These are phyloP conservation scores for Zele albiditarsus DNA, from an alignment of 2,888 invertebrate genomes.

Conservation along the genomic window DNA sequence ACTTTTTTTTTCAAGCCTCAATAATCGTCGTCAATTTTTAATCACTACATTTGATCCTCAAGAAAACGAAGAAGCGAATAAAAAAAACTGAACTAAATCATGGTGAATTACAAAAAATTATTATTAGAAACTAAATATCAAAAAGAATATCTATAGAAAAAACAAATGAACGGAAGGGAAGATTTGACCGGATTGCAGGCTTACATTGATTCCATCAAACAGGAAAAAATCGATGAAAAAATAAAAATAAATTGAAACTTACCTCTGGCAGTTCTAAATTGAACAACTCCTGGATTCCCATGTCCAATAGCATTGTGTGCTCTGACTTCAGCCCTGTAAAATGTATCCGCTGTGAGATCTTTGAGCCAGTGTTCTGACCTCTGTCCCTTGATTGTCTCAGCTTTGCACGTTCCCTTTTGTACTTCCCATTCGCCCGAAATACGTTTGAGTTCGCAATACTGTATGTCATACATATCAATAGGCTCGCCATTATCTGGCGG, in stretches of 20 bases:
- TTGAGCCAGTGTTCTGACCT: constrained; percentile 81
- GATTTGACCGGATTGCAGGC: constrained; percentile 33
- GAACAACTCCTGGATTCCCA: constrained; percentile 84
- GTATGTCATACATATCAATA: constrained; percentile 87
- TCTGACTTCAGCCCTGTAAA: constrained; percentile 87
- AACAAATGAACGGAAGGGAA: constrained; percentile 25
- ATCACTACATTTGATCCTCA: constrained; percentile 30
- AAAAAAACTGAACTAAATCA: constrained; percentile 3
- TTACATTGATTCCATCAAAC: constrained; percentile 10
- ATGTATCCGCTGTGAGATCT: constrained; percentile 83
- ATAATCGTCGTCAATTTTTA: constrained; percentile 5
- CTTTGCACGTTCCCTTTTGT: constrained; percentile 76
- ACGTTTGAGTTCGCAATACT: constrained; percentile 84
- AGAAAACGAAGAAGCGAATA: constrained; percentile 29
- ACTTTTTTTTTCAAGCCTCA: constrained; percentile 14
- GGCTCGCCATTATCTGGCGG: constrained; percentile 93
- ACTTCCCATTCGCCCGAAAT: constrained; percentile 79
- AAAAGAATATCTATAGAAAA: constrained; percentile 23
- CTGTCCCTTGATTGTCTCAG: constrained; percentile 77
- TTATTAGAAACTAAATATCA: constrained; percentile 19
- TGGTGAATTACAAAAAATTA: constrained; percentile 5
- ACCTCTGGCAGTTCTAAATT: constrained; percentile 91
- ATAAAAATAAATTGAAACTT: constrained; percentile 74
- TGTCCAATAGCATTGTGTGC: constrained; percentile 91
- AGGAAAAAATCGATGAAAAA: constrained; percentile 17